Conservation (phyloP, 2,113 vertebrate species). For the Aramus guarauna region DNA sequence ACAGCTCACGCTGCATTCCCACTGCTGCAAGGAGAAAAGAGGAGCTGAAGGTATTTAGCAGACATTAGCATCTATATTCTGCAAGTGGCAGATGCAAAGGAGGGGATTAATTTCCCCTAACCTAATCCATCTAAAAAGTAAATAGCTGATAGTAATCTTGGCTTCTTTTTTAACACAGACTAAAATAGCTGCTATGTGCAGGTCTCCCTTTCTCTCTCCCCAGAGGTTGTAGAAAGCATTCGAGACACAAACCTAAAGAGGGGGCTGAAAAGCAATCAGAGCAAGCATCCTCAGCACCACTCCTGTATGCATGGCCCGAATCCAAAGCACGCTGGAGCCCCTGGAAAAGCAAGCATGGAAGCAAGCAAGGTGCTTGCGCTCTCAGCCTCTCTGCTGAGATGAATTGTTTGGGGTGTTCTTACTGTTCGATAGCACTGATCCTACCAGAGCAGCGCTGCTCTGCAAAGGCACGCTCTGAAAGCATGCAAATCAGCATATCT, state of each 20-base stretch:
- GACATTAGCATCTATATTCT: not conserved
- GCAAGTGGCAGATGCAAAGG: not conserved
- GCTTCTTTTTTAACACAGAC: not conserved
- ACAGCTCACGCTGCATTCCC: accelerated
- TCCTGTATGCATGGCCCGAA: not conserved
- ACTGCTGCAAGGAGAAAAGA: not conserved
- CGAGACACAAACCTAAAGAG: not conserved
- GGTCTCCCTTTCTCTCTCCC: not conserved
- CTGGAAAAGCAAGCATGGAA: not conserved
- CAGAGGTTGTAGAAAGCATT: not conserved
- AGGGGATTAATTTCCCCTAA: not conserved
- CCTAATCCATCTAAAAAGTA: not conserved
- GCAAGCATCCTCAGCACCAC: not conserved
- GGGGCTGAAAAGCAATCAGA: not conserved
- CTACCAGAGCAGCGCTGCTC: not conserved
- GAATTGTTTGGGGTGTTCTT: accelerated
- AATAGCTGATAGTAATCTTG: not conserved
- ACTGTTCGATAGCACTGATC: too few relatives aligned
- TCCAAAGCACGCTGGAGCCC: not conserved
- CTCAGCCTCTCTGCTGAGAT: accelerated
- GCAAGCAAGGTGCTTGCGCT: not conserved
- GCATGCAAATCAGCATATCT: accelerated
- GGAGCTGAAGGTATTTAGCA: not conserved
- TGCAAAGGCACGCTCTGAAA: not conserved
- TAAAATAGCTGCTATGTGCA: not conserved